Evolutionary conservation across 1,140 invertebrate genomes (phyloP).

Genomic region (Harlomillsia oculata): DNA sequence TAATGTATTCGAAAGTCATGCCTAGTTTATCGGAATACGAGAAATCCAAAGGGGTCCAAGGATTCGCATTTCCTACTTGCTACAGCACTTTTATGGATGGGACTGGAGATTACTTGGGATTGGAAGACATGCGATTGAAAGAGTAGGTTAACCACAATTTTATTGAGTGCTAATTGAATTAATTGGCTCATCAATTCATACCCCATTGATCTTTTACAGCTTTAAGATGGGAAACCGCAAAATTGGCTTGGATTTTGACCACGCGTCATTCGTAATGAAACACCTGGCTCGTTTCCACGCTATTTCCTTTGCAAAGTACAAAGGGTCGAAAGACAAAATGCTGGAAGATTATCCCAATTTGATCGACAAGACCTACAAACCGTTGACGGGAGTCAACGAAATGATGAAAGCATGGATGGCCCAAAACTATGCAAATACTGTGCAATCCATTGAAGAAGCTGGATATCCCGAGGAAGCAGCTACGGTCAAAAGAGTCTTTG

Average conservation of each 20-base stretch:
- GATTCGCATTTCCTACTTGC: slow-evolving; percentile 11
- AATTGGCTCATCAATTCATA: not conserved
- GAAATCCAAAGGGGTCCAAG: slow-evolving; percentile 6
- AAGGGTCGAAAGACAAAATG: slow-evolving; percentile 24
- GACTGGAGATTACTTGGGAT: slow-evolving; percentile 13
- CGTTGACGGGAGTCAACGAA: not conserved
- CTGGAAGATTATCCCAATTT: slow-evolving; percentile 37
- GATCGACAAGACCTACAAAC: slow-evolving; percentile 27
- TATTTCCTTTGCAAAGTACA: slow-evolving; percentile 39
- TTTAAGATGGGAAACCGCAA: slow-evolving; percentile 24
- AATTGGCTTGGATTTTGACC: slow-evolving; percentile 18
- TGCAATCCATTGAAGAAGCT: not conserved
- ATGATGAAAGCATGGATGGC: slow-evolving; percentile 5
- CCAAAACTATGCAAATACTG: not conserved
- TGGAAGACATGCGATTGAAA: slow-evolving; percentile 15
- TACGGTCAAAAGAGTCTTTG: slow-evolving; percentile 1
- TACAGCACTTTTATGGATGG: slow-evolving; percentile 5
- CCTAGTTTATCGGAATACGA: slow-evolving; percentile 14
- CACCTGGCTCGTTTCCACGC: slow-evolving; percentile 42
- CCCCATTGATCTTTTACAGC: slow-evolving; percentile 8
- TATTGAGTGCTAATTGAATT: too few relatives aligned
- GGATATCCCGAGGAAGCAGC: not conserved
- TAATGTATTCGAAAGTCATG: slow-evolving; percentile 21
- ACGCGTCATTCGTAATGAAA: not conserved
- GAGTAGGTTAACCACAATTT: slow-evolving; percentile 14